Evolutionary conservation across 2,888 invertebrate genomes (phyloP).

Genomic region (Ophion costatus): DNA sequence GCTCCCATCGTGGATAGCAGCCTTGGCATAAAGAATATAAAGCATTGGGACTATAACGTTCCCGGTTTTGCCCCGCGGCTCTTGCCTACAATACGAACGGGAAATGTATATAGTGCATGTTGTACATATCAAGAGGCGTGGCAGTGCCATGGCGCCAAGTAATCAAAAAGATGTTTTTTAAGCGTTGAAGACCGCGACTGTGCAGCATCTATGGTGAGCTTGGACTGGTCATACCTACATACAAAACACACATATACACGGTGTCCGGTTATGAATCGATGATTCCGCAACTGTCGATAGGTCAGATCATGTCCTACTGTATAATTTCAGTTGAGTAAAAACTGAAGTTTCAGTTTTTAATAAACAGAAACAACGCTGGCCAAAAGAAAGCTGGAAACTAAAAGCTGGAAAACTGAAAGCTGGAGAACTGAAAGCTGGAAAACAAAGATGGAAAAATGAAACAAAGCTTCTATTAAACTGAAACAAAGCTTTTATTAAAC

Average conservation of each 20-base stretch:
- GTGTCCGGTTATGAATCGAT: no score
- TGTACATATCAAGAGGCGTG: not conserved
- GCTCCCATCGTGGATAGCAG: slow-evolving; percentile 34
- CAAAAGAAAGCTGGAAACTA: no score
- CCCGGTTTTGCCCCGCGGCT: slow-evolving; percentile 63
- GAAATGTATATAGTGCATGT: slow-evolving; percentile 54
- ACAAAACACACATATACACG: not conserved
- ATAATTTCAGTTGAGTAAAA: no score
- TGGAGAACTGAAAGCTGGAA: no score
- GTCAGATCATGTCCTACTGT: no score
- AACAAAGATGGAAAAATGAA: no score
- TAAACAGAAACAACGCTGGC: no score
- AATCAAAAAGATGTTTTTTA: not conserved
- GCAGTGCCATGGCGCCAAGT: not conserved
- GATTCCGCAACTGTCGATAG: no score
- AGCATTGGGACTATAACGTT: slow-evolving; percentile 59
- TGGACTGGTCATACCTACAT: not conserved
- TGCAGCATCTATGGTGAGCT: not conserved
- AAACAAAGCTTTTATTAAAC: no score
- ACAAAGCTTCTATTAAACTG: no score
- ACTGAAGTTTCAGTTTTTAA: no score
- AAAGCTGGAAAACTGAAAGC: no score
- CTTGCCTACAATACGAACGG: slow-evolving; percentile 37
- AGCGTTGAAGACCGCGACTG: not conserved
- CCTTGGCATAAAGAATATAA: slow-evolving; percentile 68